phyloP scores from a whole-genome alignment of 2,888 invertebrate genomes.

The Allolobophora icterica region DNA sequence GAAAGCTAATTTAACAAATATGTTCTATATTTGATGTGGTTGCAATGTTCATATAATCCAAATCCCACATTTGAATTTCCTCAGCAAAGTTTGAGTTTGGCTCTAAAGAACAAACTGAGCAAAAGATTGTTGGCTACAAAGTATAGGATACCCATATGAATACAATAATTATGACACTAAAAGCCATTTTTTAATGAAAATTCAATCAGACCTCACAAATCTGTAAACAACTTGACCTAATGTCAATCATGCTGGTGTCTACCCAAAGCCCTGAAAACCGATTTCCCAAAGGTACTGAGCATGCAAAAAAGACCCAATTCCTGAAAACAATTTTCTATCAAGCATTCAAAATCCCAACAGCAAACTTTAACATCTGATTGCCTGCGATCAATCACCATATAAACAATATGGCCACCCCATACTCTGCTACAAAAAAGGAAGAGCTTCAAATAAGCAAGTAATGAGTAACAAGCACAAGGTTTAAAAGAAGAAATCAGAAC shows the following conservation, averaged over 20 bases:
- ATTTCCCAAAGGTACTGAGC: too few species aligned
- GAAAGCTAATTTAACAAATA: neutral
- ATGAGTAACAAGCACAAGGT: too few species aligned
- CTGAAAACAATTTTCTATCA: too few species aligned
- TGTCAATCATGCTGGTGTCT: neutral
- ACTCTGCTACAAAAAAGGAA: too few species aligned
- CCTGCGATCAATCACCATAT: too few species aligned
- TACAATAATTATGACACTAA: neutral
- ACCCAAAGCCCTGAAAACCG: too few species aligned
- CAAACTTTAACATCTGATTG: too few species aligned
- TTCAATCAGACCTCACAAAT: neutral
- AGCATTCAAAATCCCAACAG: too few species aligned
- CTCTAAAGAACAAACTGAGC: neutral
- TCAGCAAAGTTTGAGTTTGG: neutral
- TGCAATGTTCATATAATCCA: neutral
- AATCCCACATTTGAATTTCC: neutral
- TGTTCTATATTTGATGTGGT: neutral
- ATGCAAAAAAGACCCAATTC: too few species aligned
- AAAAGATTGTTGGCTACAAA: neutral
- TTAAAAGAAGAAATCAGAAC: too few species aligned
- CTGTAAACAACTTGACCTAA: neutral
- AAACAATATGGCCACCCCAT: too few species aligned
- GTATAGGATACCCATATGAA: neutral
- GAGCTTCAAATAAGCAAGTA: too few species aligned
- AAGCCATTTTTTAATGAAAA: neutral